phyloP scores from a whole-genome alignment of 2,113 vertebrate genomes.

The Tringa solitaria region DNA sequence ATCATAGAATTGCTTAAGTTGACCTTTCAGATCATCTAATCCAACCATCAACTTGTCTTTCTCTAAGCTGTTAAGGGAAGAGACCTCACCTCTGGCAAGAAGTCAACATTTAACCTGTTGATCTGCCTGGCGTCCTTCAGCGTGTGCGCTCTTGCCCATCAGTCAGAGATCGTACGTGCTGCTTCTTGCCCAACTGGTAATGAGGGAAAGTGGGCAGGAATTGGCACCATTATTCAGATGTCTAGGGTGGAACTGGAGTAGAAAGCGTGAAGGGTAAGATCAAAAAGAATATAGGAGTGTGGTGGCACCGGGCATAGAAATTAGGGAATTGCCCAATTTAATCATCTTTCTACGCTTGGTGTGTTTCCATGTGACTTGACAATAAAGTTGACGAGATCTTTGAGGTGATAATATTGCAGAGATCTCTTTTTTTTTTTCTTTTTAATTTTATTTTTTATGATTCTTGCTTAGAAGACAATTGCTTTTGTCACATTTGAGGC shows the following conservation, averaged over 20 bases:
- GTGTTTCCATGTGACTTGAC: neutral
- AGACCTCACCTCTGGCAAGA: neutral
- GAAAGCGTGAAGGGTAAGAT: neutral
- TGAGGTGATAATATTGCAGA: neutral
- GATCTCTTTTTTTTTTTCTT: neutral
- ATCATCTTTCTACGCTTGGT: neutral
- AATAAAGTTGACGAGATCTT: neutral
- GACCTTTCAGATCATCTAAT: no score
- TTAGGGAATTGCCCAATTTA: neutral
- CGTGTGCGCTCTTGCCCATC: rapidly evolving
- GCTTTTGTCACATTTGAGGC: neutral
- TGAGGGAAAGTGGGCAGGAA: neutral
- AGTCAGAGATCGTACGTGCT: neutral
- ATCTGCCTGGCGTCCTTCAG: neutral
- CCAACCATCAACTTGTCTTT: neutral
- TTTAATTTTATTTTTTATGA: no score
- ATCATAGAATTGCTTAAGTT: no score
- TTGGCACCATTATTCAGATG: neutral
- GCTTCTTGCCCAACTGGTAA: neutral
- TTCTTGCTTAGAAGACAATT: neutral
- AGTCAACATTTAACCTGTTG: neutral
- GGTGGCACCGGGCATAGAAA: neutral
- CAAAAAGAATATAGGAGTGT: neutral
- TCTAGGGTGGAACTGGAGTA: neutral
- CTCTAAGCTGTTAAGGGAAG: neutral